Evolutionary conservation across 2,797 vertebrate genomes (phyloP), one percentile per base, ranked within the genome.

Genomic region (Arrhamphus sclerolepis): DNA sequence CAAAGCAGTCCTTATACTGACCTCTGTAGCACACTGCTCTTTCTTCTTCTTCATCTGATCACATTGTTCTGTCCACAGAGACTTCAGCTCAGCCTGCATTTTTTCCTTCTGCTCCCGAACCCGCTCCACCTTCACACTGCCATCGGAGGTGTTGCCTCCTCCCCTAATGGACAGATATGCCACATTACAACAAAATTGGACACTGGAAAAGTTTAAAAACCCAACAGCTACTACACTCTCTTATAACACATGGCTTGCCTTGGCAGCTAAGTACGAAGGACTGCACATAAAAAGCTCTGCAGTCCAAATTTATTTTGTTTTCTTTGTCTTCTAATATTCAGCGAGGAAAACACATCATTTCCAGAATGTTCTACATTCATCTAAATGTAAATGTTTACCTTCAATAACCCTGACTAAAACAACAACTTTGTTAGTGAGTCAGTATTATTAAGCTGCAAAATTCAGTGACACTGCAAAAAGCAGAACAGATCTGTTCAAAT

Each of bases 21-120:
- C 97, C 94, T 98, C 96, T 0, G 89, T 89, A 38, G 90, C 92
- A 0, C 91, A 94, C 68, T 95, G 96, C 74, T 98, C 94, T 66
- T 94, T 98, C 89, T 90, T 96, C 74, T 91, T 97, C 86, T 90
- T 92, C 66, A 95, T 44, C 18, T 89, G 86, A 5, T 87, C 90
- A 0, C 83, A 86, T 52, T 94, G 91, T 57, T 96, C 95, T 50
- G 87, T 87, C 80, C 91, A 91, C n/a, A 94, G 81, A 6, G 64
- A 75, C 47, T 86, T 81, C 46, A 99, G 89, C 75, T 98, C 95
- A 6, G 47, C 59, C 75, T 92, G 92, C 90, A 99, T 87, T 70
- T 92, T 94, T 7, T 92, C 92, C 73, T 90, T 94, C 80, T 95
- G 88, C 34, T 98, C 95, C 55, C 75, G 21, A 1, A 90, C 76